Conservation (phyloP, 1,140 invertebrate genomes). For the Wasmannia auropunctata region DNA sequence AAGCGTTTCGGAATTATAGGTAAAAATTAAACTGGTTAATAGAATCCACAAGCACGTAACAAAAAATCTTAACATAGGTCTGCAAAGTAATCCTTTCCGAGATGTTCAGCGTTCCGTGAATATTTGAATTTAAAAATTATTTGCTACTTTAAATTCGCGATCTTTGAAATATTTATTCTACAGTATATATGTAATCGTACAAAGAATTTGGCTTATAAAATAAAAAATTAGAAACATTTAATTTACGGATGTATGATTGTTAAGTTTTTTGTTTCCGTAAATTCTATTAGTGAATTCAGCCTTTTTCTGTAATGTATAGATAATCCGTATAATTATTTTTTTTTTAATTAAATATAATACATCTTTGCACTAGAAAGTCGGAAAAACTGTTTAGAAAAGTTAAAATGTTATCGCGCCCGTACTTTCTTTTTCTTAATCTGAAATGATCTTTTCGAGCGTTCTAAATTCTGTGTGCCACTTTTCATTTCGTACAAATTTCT, state of each 20-base stretch:
- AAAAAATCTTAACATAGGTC: not conserved
- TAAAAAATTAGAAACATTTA: not conserved
- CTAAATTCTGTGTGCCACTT: not conserved
- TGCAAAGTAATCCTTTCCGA: not conserved
- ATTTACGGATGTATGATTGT: not conserved
- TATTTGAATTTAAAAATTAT: not conserved
- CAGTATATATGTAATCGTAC: not conserved
- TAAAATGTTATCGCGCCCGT: not conserved
- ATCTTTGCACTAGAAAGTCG: not conserved
- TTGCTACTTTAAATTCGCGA: not conserved
- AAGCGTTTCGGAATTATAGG: not conserved
- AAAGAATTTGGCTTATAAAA: not conserved
- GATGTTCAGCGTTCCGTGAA: not conserved
- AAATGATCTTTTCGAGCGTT: not conserved
- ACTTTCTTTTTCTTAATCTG: not conserved
- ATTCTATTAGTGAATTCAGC: no score
- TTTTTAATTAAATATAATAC: not conserved
- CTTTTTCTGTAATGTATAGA: no score
- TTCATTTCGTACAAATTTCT: conserved; percentile 10
- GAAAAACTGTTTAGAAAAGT: not conserved
- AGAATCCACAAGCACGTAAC: not conserved
- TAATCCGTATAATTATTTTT: not conserved
- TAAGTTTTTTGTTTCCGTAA: no score
- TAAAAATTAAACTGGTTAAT: not conserved
- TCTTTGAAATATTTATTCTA: not conserved